Evolutionary conservation across 2,888 invertebrate genomes (phyloP).

Genomic region (Lymantria dispar): DNA sequence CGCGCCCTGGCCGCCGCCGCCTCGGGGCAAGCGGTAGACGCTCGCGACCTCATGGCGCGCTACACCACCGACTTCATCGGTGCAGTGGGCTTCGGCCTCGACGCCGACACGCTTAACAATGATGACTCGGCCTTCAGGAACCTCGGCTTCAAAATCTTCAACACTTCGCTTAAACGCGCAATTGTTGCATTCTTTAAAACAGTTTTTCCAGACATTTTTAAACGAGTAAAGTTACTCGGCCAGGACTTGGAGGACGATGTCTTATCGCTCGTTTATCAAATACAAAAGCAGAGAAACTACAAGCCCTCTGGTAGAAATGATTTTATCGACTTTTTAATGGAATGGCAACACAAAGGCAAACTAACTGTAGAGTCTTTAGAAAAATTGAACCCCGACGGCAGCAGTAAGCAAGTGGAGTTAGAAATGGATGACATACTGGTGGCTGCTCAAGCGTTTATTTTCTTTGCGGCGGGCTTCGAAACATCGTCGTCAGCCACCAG

Average conservation of each 20-base stretch:
- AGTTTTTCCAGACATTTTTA: constrained; percentile 47
- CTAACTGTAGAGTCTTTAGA: constrained; percentile 46
- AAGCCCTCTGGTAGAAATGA: constrained; percentile 53
- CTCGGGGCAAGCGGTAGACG: constrained; percentile 40
- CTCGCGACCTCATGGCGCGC: constrained; percentile 61
- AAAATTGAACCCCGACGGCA: constrained; percentile 39
- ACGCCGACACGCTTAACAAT: constrained; percentile 50
- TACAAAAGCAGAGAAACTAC: constrained; percentile 40
- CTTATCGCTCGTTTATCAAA: constrained; percentile 34
- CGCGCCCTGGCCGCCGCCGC: constrained; percentile 32
- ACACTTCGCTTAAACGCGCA: constrained; percentile 30
- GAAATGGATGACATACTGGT: constrained; percentile 47
- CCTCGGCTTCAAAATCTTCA: constrained; percentile 48
- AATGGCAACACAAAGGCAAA: constrained; percentile 44
- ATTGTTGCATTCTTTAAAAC: constrained; percentile 38
- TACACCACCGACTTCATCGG: constrained; percentile 66
- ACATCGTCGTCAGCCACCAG: constrained; percentile 71
- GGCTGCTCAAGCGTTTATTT: constrained; percentile 59
- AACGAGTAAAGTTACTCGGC: constrained; percentile 38
- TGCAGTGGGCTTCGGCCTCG: constrained; percentile 60
- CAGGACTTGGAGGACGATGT: constrained; percentile 50
- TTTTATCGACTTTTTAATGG: constrained; percentile 51
- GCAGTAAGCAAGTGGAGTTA: constrained; percentile 32
- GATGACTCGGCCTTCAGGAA: constrained; percentile 54
- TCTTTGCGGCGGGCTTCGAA: constrained; percentile 73